These are phyloP conservation scores for Plestiodon gilberti DNA, from an alignment of 2,113 vertebrate genomes.

Conservation along the genomic window DNA sequence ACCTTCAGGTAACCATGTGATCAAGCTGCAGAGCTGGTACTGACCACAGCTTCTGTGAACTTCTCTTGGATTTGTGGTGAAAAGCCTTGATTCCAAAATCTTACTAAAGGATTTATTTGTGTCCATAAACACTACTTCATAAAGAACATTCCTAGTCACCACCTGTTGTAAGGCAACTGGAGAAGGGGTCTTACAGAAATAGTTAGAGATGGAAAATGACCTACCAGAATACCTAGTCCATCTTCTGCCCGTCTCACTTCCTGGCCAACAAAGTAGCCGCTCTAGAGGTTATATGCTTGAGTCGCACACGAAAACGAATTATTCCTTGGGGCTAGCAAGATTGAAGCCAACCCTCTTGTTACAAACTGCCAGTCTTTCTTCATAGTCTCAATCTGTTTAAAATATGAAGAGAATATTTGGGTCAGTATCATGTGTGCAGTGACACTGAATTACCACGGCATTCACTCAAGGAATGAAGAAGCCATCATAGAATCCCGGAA, in stretches of 20 bases:
- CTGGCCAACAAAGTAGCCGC: neutral
- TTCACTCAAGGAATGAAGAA: neutral
- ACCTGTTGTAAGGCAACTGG: neutral
- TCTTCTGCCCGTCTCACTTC: constrained; percentile 11
- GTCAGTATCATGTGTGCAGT: neutral
- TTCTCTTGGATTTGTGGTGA: neutral
- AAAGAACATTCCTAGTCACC: neutral
- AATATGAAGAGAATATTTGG: neutral
- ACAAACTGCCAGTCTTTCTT: neutral
- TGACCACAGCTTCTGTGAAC: neutral
- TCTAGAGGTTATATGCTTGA: neutral
- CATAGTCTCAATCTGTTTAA: constrained; percentile 28
- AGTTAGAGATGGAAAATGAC: neutral
- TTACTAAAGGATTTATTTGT: neutral
- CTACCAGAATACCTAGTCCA: neutral
- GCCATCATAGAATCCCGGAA: neutral
- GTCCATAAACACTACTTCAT: neutral
- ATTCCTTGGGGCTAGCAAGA: constrained; percentile 4
- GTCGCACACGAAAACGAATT: neutral
- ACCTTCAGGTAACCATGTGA: neutral
- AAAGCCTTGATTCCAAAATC: fast-evolving
- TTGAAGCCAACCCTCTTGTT: neutral
- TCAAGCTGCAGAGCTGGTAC: neutral
- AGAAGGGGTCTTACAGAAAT: neutral
- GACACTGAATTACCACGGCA: neutral